Conservation (phyloP, 2,888 invertebrate species). For the Dryobotodes eremita region DNA sequence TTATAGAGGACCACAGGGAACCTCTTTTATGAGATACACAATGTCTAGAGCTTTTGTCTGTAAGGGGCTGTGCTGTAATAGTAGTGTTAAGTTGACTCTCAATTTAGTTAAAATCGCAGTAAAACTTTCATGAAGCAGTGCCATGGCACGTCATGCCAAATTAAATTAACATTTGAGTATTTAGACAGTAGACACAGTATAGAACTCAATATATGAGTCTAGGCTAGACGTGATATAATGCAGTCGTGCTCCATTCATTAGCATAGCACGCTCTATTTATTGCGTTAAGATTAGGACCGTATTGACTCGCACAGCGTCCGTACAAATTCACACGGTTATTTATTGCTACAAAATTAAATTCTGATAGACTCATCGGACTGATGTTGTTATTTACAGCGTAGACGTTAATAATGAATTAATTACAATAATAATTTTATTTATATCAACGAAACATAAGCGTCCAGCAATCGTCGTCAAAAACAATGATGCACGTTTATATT, state of each 20-base stretch:
- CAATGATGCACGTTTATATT: constrained; percentile 57
- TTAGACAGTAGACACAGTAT: constrained; percentile 5
- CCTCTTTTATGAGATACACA: neutral
- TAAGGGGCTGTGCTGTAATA: neutral
- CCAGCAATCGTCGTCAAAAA: constrained; percentile 46
- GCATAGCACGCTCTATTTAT: constrained; percentile 50
- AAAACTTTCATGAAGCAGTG: constrained; percentile 15
- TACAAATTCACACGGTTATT: constrained; percentile 3
- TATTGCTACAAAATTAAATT: constrained; percentile 6
- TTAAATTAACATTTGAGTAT: constrained; percentile 29
- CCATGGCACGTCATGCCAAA: constrained; percentile 28
- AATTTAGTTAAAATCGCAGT: neutral
- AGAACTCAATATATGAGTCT: constrained; percentile 43
- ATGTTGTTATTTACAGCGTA: constrained; percentile 11
- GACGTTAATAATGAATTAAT: constrained; percentile 26
- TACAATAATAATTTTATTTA: constrained; percentile 39
- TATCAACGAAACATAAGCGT: constrained; percentile 44
- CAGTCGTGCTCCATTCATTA: constrained; percentile 54
- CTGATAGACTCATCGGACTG: constrained; percentile 4
- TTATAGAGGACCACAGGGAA: neutral
- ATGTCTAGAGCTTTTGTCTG: constrained; percentile 1
- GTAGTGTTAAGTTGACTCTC: no score
- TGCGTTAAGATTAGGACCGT: constrained; percentile 35
- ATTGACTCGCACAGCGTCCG: constrained; percentile 15
- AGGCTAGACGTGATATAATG: constrained; percentile 45